Conservation (phyloP, 2,113 vertebrate genomes). For the Regulus satrapa region DNA sequence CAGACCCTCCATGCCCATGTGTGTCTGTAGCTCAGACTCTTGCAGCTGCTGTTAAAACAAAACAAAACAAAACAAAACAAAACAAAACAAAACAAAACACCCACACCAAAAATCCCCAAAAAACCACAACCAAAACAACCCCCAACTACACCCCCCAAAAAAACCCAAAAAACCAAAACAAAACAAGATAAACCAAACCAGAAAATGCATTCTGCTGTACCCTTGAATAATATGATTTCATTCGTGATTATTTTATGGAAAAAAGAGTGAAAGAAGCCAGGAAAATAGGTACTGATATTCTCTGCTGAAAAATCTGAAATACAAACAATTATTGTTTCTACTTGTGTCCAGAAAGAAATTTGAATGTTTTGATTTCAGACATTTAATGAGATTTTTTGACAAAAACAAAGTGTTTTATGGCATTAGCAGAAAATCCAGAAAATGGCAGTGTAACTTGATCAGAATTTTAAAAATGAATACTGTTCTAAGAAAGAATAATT, state of each 20-base stretch:
- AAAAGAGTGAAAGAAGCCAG: neutral
- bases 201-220: neutral
- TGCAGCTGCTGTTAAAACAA: neutral
- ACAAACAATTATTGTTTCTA: neutral
- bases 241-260: neutral
- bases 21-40: neutral
- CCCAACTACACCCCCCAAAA: too few species aligned
- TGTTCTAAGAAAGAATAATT: neutral
- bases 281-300: neutral
- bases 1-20: neutral
- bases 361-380: neutral
- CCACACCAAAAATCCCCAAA: too few species aligned
- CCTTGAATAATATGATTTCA: neutral
- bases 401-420: neutral
- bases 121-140: too few species aligned
- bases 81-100: too few species aligned
- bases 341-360: conserved; percentile 1
- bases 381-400: neutral
- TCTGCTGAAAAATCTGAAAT: conserved; percentile 14
- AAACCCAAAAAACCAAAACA: too few species aligned
- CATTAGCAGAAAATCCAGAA: neutral
- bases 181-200: neutral
- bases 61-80: neutral
- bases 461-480: neutral
- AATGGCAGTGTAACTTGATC: neutral